These are phyloP conservation scores for Baronia brevicornis DNA, from an alignment of 2,888 invertebrate species.

Conservation along the genomic window DNA sequence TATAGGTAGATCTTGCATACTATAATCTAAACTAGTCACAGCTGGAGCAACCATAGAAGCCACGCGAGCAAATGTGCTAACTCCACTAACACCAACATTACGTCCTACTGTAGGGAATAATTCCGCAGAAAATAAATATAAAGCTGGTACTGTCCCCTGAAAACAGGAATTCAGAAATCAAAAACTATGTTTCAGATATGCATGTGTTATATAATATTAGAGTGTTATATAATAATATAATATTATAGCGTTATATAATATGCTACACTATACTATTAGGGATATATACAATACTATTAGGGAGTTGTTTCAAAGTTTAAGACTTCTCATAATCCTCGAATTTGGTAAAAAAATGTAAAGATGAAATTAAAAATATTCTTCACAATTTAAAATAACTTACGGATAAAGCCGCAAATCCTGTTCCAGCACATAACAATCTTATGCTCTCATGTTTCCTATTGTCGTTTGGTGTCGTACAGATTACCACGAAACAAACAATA, in stretches of 20 bases:
- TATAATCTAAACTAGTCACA: conserved; percentile 41
- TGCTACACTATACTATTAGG: too few relatives aligned
- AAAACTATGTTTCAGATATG: too few relatives aligned
- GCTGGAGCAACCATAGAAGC: conserved; percentile 81
- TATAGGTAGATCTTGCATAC: conserved; percentile 42
- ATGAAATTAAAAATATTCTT: too few relatives aligned
- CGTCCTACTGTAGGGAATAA: conserved; percentile 85
- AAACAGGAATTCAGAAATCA: too few relatives aligned
- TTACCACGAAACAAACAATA: conserved; percentile 62
- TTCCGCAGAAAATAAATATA: conserved; percentile 86
- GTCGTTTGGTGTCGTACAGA: conserved; percentile 65
- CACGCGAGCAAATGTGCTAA: conserved; percentile 83
- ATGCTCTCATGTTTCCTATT: conserved; percentile 67
- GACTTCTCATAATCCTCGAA: background rate
- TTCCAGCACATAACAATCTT: conserved; percentile 73
- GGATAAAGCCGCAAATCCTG: conserved; percentile 79
- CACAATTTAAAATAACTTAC: conserved; percentile 59
- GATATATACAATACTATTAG: too few relatives aligned
- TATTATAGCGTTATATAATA: too few relatives aligned
- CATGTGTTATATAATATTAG: too few relatives aligned
- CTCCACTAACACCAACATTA: conserved; percentile 84
- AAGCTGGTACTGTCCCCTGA: conserved; percentile 71
- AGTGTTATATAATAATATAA: background rate
- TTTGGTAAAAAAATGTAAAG: too few relatives aligned
- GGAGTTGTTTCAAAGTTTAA: background rate